Conservation (phyloP, 2,113 vertebrate genomes). For the Zonotrichia leucophrys region DNA sequence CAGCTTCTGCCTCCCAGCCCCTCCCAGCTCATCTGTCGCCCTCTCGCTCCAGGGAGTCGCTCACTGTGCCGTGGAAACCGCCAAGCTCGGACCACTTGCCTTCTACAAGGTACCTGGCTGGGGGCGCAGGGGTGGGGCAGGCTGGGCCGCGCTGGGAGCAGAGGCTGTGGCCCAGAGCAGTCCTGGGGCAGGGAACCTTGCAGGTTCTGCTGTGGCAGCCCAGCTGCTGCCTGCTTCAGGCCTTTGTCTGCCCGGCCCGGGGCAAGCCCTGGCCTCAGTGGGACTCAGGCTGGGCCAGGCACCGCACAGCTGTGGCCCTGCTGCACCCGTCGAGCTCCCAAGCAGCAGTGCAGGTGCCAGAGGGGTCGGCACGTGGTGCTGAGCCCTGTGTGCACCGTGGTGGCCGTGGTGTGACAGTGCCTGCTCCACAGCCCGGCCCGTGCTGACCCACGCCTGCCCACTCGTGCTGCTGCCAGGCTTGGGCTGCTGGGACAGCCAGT, state of each 20-base stretch:
- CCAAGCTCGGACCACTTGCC: slow-evolving; percentile 87
- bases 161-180: background rate
- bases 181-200: background rate
- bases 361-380: background rate
- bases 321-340: background rate
- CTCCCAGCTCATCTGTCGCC: background rate
- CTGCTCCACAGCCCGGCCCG: background rate
- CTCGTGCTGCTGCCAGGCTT: background rate
- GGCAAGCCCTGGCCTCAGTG: background rate
- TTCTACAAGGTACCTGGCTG: slow-evolving; percentile 89
- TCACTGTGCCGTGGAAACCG: slow-evolving; percentile 89
- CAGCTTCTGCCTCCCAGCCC: background rate
- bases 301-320: background rate
- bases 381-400: background rate
- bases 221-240: background rate
- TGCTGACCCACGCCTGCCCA: background rate
- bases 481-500: background rate
- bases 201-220: background rate
- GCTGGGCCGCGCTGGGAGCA: accelerated
- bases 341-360: background rate
- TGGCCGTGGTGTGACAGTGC: background rate
- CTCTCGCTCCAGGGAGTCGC: slow-evolving; percentile 78
- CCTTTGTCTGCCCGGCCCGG: accelerated
- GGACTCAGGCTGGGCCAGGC: background rate
- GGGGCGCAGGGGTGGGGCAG: accelerated